A percentile compares a stretch with the other conserved stretches of the same genome.
These are phyloP conservation scores for Florisuga fusca DNA, from an alignment of 2,797 vertebrate species.

Conservation along the genomic window DNA sequence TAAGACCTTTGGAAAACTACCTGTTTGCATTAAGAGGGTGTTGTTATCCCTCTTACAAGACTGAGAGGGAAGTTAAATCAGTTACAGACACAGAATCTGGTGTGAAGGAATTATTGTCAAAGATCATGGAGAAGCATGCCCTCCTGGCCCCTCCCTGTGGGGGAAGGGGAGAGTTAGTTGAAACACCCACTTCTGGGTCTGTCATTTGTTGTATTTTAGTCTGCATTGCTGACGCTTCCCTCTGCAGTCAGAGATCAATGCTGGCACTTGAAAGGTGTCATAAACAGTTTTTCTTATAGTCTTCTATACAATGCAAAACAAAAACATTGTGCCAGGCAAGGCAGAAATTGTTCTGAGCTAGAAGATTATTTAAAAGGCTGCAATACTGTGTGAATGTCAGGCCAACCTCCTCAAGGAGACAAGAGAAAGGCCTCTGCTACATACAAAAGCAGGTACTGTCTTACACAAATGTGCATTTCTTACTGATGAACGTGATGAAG, in stretches of 20 bases:
- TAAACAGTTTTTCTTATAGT: not conserved
- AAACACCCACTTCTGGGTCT: not conserved
- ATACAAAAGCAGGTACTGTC: not conserved
- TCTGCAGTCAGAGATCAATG: not conserved
- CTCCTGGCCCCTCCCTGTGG: accelerated
- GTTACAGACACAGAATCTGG: not conserved
- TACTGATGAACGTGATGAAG: not conserved
- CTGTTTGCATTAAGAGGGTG: not conserved
- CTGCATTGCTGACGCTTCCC: not conserved
- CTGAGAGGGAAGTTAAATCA: not conserved
- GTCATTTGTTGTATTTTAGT: not conserved
- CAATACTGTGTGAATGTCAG: not conserved
- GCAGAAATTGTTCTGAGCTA: not conserved
- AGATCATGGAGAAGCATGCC: not conserved
- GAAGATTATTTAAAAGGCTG: not conserved
- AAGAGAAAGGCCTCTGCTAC: not conserved
- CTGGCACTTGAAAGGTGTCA: not conserved
- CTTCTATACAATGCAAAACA: not conserved
- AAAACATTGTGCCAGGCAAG: not conserved
- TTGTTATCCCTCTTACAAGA: not conserved
- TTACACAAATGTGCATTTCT: not conserved
- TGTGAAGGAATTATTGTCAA: not conserved
- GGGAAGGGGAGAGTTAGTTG: not conserved
- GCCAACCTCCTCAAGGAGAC: not conserved
- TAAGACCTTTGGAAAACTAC: not conserved